Conservation (phyloP, 2,888 invertebrate species). For the Stratiomys singularior region DNA sequence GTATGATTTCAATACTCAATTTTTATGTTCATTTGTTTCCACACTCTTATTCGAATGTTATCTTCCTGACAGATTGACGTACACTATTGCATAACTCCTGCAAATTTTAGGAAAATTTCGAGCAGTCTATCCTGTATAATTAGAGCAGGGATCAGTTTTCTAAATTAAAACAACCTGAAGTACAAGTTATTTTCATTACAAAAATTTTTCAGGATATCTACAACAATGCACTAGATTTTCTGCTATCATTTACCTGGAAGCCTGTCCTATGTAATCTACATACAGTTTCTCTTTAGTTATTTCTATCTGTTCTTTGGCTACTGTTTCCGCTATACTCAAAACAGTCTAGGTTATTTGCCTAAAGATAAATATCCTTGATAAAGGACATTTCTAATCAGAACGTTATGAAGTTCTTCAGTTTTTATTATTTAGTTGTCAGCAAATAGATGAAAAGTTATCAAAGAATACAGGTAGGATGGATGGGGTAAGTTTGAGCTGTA, state of each 20-base stretch:
- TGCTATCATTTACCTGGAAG: not conserved
- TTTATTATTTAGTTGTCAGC: conserved; percentile 31
- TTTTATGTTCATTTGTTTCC: too few relatives aligned
- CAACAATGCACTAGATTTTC: not conserved
- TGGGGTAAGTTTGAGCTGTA: not conserved
- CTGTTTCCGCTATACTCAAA: not conserved
- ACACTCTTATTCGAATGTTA: too few relatives aligned
- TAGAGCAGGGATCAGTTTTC: conserved; percentile 43
- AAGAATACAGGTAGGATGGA: not conserved
- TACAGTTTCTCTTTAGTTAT: not conserved
- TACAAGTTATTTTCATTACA: conserved; percentile 44
- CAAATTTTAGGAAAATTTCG: too few relatives aligned
- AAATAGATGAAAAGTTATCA: conserved; percentile 39
- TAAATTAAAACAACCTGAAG: conserved; percentile 45
- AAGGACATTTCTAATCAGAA: conserved; percentile 41
- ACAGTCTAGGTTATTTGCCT: conserved; percentile 2
- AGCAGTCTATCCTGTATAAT: conserved; percentile 36
- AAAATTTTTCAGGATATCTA: not conserved
- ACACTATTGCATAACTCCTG: too few relatives aligned
- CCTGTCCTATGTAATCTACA: not conserved
- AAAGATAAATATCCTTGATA: conserved; percentile 22
- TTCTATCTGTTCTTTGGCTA: not conserved
- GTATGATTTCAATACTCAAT: too few relatives aligned
- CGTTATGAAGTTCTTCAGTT: conserved; percentile 19
- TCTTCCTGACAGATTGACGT: too few relatives aligned